Evolutionary conservation across 2,797 vertebrate genomes (phyloP).

Genomic region (Taeniopygia guttata): DNA sequence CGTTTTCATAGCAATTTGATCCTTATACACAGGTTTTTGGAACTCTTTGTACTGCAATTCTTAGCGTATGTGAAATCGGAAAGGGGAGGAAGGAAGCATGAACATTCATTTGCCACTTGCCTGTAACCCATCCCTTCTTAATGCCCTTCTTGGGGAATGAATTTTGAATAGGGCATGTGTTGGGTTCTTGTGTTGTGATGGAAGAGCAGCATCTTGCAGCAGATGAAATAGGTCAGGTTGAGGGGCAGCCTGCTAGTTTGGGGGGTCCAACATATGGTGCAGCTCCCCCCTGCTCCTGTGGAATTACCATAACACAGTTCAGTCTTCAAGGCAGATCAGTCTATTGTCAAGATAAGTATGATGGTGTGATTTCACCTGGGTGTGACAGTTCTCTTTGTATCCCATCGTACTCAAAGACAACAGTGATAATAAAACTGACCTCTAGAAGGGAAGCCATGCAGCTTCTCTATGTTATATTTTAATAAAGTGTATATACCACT

Average conservation of each 20-base stretch:
- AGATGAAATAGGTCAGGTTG: neutral
- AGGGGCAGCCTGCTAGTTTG: neutral
- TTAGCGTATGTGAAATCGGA: neutral
- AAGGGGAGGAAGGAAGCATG: neutral
- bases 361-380: neutral
- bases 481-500: neutral
- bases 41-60: constrained; percentile 53
- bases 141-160: neutral
- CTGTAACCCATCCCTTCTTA: neutral
- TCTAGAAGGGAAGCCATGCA: neutral
- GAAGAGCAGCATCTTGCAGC: neutral
- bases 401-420: neutral
- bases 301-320: neutral
- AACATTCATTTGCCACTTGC: constrained; percentile 5
- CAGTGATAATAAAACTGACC: neutral
- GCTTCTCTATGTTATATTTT: neutral
- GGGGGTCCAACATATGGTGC: rapidly evolving
- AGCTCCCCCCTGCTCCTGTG: neutral
- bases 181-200: neutral
- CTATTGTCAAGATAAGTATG: neutral
- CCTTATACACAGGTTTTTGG: constrained; percentile 60
- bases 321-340: neutral
- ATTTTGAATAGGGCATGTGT: neutral
- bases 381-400: neutral
- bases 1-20: constrained; percentile 68